Percentiles rank a stretch among this genome's conserved stretches.
phyloP scores from a whole-genome alignment of 2,113 vertebrate genomes.

The Campylomormyrus tamandua region DNA sequence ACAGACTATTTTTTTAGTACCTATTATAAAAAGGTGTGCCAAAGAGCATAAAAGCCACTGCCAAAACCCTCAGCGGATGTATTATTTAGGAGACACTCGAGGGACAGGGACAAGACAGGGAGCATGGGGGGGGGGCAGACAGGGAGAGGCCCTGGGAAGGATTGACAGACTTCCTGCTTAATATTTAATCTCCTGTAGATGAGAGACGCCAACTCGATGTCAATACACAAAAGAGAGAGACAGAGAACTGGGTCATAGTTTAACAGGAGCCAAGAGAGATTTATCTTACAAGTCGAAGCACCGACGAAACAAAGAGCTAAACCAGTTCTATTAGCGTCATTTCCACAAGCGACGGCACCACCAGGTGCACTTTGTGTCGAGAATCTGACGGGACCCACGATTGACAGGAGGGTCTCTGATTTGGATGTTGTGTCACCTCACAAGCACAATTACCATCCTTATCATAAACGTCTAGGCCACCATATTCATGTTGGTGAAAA shows the following conservation, averaged over 20 bases:
- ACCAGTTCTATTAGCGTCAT: not conserved
- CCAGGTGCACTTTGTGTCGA: not conserved
- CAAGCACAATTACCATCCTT: not conserved
- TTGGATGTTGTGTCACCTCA: not conserved
- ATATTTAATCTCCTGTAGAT: slow-evolving; percentile 44
- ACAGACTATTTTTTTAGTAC: slow-evolving; percentile 26
- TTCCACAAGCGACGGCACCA: not conserved
- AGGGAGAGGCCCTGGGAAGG: slow-evolving; percentile 23
- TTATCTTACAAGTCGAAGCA: not conserved
- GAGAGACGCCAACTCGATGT: slow-evolving; percentile 12
- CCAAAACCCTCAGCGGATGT: slow-evolving; percentile 33
- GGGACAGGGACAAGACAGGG: slow-evolving; percentile 21
- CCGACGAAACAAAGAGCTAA: not conserved
- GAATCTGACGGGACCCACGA: not conserved
- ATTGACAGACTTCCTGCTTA: slow-evolving; percentile 44
- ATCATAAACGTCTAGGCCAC: not conserved
- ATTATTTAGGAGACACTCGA: slow-evolving; percentile 40
- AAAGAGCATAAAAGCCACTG: slow-evolving; percentile 19
- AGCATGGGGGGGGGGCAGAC: not conserved
- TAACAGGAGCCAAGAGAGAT: not conserved
- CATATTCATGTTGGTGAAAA: not conserved
- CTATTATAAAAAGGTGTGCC: slow-evolving; percentile 26
- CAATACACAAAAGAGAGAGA: slow-evolving; percentile 17
- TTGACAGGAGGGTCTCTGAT: not conserved
- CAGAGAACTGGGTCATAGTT: not conserved